Evolutionary conservation across 2,113 vertebrate species (phyloP), one percentile per base, ranked within the genome.

Genomic region (Albula goreensis): DNA sequence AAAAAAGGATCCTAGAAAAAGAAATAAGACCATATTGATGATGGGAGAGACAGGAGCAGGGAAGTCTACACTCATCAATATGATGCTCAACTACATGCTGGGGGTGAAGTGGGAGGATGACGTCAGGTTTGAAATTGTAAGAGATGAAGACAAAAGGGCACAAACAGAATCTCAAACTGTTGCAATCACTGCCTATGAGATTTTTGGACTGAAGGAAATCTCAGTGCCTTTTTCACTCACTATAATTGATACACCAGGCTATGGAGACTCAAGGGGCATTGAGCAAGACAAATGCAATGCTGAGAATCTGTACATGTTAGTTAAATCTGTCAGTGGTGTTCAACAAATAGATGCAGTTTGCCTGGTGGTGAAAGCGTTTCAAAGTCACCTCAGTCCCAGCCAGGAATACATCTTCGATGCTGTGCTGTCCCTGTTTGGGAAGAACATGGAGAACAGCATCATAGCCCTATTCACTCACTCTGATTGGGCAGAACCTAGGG

Each of bases 61-160:
- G 48, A 91, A 88, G 82, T 83, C 90, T 4, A 86, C 89, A 12
- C 60, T 89, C 78, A 90, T 91, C 87, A 90, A 90, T 77, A 60
- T 82, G 57, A 85, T 89, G 83, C 17, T 89, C 63, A 91, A 89
- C 74, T 86, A 90, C 83, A 86, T 89, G 86, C 84, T 92, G 50
- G 88, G 87, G 0, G 86, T 92, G 10, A 6, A 82, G 50, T 87
- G 86, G 85, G 50, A 86, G 15, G 86, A 90, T 49, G 57, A 85
- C 15, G 78, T 86, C 49, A 89, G 90, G 85, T 87, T 83, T 63
- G 88, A 90, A 79, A 78, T 91, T 31, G 83, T 57, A 9, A 6
- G 85, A 22, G 86, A 85, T 53, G 31, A 84, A 50, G 50, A 60
- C 63, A 78, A 41, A 10, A 57, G 31, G 82, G 50, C 84, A 5